Conservation (phyloP, 2,797 vertebrate genomes). For the Pangasius larnaudii region DNA sequence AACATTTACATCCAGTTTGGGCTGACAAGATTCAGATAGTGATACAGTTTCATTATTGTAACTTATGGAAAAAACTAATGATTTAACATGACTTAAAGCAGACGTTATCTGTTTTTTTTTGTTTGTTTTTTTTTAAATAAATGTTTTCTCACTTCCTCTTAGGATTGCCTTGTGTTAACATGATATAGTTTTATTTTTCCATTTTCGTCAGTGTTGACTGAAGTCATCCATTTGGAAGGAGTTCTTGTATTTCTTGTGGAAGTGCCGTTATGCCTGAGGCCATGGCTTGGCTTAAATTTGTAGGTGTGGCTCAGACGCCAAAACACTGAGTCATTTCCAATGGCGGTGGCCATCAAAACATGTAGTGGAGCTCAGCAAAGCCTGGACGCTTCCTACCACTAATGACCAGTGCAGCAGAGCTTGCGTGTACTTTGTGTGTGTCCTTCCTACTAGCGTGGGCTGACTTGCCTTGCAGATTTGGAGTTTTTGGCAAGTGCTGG, state of each 20-base stretch:
- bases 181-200: neutral
- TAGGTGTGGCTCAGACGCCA: conserved; percentile 55
- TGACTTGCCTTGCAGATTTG: conserved; percentile 9
- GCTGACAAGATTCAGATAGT: neutral
- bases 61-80: neutral
- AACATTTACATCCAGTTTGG: neutral
- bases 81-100: neutral
- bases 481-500: conserved; percentile 9
- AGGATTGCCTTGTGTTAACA: neutral
- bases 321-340: conserved; percentile 67
- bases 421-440: conserved; percentile 22
- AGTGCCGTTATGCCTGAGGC: conserved; percentile 41
- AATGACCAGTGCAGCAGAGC: conserved; percentile 46
- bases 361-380: conserved; percentile 43
- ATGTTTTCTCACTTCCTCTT: neutral
- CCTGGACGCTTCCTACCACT: conserved; percentile 62
- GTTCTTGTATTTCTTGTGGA: neutral
- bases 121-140: neutral
- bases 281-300: conserved; percentile 54
- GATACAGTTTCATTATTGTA: neutral
- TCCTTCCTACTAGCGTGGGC: neutral
- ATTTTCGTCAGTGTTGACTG: neutral
- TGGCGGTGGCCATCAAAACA: conserved; percentile 58
- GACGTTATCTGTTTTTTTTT: neutral
- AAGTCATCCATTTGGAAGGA: conserved; percentile 11